A percentile compares a stretch with the other conserved stretches of the same genome.
Conservation (phyloP, 2,113 vertebrate species). For the Callipepla californica region DNA sequence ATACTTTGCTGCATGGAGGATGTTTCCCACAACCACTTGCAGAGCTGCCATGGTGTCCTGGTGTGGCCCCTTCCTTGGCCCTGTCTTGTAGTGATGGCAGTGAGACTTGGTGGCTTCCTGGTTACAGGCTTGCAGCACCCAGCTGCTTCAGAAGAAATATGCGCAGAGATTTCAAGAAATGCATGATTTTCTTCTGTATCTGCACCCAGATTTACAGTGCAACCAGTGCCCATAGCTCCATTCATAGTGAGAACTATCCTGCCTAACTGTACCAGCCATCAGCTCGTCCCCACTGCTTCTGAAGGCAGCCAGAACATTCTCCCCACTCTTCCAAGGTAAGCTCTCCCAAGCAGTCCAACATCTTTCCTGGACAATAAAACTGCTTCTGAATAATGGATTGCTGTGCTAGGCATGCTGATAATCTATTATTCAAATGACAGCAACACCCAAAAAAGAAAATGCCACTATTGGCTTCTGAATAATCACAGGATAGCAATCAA, state of each 20-base stretch:
- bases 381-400: background rate
- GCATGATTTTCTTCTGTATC: background rate
- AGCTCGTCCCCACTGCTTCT: background rate
- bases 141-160: background rate
- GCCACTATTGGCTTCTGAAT: background rate
- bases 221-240: rapidly evolving
- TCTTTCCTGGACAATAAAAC: background rate
- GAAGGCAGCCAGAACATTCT: background rate
- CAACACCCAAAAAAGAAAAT: constrained; percentile 28
- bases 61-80: background rate
- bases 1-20: background rate
- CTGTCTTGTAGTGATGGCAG: background rate
- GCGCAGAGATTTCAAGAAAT: background rate
- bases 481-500: constrained; percentile 29
- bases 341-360: background rate
- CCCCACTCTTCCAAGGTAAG: background rate
- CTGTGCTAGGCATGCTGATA: background rate
- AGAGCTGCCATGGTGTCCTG: background rate
- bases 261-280: background rate
- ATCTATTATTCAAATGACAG: constrained; percentile 45
- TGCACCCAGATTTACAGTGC: background rate
- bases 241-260: background rate
- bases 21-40: background rate
- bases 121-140: background rate
- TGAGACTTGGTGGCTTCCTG: background rate